Evolutionary conservation across 2,113 vertebrate genomes (phyloP).

Genomic region (Hippopotamus amphibius): DNA sequence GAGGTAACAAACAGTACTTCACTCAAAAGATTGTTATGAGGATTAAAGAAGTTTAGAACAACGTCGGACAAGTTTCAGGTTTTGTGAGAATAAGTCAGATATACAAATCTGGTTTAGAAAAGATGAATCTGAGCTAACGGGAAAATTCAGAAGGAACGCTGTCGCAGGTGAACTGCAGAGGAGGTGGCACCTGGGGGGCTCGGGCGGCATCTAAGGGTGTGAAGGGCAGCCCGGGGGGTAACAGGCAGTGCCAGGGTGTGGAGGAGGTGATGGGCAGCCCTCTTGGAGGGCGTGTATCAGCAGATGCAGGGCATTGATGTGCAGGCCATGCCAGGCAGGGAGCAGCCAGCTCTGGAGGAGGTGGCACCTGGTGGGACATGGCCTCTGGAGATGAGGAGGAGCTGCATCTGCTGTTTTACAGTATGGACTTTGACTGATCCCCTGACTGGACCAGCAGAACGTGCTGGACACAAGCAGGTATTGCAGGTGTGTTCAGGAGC

Average conservation of each 20-base stretch:
- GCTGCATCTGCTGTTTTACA: too few relatives aligned
- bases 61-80: background rate
- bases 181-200: too few relatives aligned
- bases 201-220: background rate
- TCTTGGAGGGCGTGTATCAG: background rate
- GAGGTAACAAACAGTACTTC: background rate
- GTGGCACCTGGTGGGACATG: accelerated
- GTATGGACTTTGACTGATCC: too few relatives aligned
- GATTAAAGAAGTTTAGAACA: background rate
- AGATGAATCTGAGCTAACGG: too few relatives aligned
- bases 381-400: background rate
- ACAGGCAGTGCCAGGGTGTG: background rate
- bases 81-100: background rate
- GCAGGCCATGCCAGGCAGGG: background rate
- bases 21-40: background rate
- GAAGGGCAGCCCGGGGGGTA: background rate
- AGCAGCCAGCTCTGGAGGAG: background rate
- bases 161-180: too few relatives aligned
- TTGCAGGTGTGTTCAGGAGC: background rate
- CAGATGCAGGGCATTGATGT: too few relatives aligned
- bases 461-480: background rate
- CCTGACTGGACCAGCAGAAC: background rate
- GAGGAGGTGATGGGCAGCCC: background rate
- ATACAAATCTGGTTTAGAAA: background rate
- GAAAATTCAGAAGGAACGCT: background rate